Evolutionary conservation across 92 coral and sea anemone species (phyloP).

Genomic region (Heliopora coerulea): DNA sequence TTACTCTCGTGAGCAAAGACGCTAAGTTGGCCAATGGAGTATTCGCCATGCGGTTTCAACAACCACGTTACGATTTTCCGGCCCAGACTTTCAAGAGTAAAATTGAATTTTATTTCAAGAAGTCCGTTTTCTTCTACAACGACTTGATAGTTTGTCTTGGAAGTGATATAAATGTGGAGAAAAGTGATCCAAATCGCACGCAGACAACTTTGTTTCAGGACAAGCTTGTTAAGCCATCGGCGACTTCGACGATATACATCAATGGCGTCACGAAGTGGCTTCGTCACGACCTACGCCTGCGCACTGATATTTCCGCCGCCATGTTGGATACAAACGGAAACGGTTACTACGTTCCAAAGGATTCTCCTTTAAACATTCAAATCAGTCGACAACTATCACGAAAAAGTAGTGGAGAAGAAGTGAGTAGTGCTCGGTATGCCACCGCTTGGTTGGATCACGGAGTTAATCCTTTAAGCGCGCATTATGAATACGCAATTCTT

Average conservation of each 20-base stretch:
- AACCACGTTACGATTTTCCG: slow-evolving; percentile 46
- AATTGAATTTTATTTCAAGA: slow-evolving; percentile 53
- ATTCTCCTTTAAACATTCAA: slow-evolving; percentile 9
- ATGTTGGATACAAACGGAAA: slow-evolving; percentile 68
- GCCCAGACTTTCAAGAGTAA: background rate
- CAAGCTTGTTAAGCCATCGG: slow-evolving; percentile 24
- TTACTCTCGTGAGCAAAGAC: slow-evolving; percentile 40
- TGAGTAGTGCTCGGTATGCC: slow-evolving; percentile 46
- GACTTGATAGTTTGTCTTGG: slow-evolving; percentile 63
- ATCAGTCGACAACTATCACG: slow-evolving; percentile 11
- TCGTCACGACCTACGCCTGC: background rate
- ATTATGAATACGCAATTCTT: slow-evolving; percentile 48
- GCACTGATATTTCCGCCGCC: slow-evolving; percentile 13
- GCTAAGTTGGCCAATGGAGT: slow-evolving; percentile 49
- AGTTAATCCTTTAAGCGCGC: slow-evolving; percentile 16
- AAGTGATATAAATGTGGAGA: slow-evolving; percentile 48
- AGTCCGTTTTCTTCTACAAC: slow-evolving; percentile 66
- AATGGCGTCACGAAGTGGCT: slow-evolving; percentile 43
- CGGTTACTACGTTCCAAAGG: slow-evolving; percentile 58
- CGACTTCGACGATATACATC: slow-evolving; percentile 31
- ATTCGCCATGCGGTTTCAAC: slow-evolving; percentile 66
- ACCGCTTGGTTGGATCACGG: slow-evolving; percentile 65
- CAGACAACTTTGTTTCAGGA: slow-evolving; percentile 74
- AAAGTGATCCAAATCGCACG: slow-evolving; percentile 14
- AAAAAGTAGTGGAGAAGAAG: background rate